Conservation (phyloP, 2,113 vertebrate species). For the Gymnobelideus leadbeateri region DNA sequence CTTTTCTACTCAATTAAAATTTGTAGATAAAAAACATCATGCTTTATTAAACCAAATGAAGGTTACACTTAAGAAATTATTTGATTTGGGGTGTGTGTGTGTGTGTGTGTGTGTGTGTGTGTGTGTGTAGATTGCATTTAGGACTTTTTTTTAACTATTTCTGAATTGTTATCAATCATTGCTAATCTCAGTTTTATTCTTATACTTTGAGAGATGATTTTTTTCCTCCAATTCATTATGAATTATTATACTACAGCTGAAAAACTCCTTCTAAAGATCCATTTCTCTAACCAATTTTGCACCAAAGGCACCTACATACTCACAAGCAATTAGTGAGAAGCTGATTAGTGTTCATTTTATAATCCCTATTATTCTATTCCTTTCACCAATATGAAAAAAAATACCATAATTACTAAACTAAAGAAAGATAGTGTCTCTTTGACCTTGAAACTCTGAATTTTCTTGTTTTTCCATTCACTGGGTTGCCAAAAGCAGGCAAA, state of each 20-base stretch:
- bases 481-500: neutral
- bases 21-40: too few relatives aligned
- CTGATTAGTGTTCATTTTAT: neutral
- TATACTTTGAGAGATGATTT: neutral
- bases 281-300: neutral
- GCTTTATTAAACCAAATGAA: too few relatives aligned
- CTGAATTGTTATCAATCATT: too few relatives aligned
- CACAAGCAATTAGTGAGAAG: neutral
- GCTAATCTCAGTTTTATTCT: neutral
- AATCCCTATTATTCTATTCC: neutral
- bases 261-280: neutral
- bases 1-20: too few relatives aligned
- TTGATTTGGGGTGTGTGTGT: too few relatives aligned
- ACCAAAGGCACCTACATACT: neutral
- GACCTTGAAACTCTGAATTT: neutral
- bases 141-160: too few relatives aligned
- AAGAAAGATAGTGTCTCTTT: neutral
- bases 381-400: neutral
- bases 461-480: neutral
- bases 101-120: too few relatives aligned
- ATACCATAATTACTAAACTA: neutral
- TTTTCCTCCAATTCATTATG: neutral
- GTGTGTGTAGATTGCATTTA: too few relatives aligned
- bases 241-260: neutral
- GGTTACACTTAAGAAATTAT: too few relatives aligned